Conservation (phyloP, 2,888 invertebrate species). For the Autographa pulchrina region DNA sequence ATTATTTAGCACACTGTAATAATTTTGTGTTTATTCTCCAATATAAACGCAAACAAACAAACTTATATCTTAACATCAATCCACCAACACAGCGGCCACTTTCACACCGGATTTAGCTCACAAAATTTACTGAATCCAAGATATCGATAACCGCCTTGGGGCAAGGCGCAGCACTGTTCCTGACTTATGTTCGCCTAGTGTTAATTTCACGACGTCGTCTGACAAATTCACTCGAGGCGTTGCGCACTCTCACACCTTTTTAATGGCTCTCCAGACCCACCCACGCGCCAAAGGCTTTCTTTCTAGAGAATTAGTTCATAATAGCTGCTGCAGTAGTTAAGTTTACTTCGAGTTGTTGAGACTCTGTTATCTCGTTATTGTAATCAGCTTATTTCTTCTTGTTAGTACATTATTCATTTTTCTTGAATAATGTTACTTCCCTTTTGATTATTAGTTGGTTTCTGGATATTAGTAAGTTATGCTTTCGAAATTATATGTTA, state of each 20-base stretch:
- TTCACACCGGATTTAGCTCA: conserved; percentile 34
- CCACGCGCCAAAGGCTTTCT: conserved; percentile 63
- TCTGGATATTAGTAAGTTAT: neutral
- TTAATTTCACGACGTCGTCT: conserved; percentile 82
- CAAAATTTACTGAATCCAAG: conserved; percentile 48
- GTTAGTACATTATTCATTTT: conserved; percentile 21
- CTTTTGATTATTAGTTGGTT: neutral
- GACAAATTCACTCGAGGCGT: conserved; percentile 80
- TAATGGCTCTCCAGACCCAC: conserved; percentile 66
- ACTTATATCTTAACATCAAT: conserved; percentile 40
- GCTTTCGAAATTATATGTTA: too few species aligned
- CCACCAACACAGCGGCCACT: conserved; percentile 24
- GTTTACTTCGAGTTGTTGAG: conserved; percentile 49
- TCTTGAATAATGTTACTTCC: neutral
- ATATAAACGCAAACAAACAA: conserved; percentile 35
- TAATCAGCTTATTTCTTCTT: conserved; percentile 49
- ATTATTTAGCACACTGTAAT: too few species aligned
- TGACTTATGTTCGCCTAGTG: conserved; percentile 83
- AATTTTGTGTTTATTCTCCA: conserved; percentile 10
- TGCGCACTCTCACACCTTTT: conserved; percentile 70
- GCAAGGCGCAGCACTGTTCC: conserved; percentile 66
- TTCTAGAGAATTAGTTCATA: conserved; percentile 66
- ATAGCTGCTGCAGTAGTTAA: conserved; percentile 56
- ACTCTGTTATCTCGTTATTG: conserved; percentile 53
- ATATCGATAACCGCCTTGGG: conserved; percentile 72